Conservation (phyloP, 2,113 vertebrate species). For the Ancistrus triradiatus region DNA sequence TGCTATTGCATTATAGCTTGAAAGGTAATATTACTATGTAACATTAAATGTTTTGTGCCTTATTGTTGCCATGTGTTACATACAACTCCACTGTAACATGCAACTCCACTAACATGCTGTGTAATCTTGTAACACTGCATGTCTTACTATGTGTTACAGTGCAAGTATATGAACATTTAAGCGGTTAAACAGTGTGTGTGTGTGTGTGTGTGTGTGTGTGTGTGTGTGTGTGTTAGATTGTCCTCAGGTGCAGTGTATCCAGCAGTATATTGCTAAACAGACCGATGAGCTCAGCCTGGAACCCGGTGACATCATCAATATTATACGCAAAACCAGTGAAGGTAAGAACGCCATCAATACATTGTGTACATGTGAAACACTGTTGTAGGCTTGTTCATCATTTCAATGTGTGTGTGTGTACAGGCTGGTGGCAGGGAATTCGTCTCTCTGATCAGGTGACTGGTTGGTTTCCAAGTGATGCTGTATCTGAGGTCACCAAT, state of each 20-base stretch:
- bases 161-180: too few relatives aligned
- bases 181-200: too few relatives aligned
- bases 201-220: background rate
- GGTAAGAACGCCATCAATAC: slow-evolving; percentile 59
- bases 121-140: too few relatives aligned
- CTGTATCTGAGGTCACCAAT: slow-evolving; percentile 70
- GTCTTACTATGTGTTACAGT: too few relatives aligned
- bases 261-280: slow-evolving; percentile 56
- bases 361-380: too few relatives aligned
- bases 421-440: slow-evolving; percentile 73
- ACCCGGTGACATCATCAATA: slow-evolving; percentile 57
- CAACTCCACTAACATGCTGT: too few relatives aligned
- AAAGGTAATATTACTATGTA: too few relatives aligned
- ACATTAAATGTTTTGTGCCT: too few relatives aligned
- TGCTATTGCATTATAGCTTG: too few relatives aligned
- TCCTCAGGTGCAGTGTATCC: slow-evolving; percentile 69
- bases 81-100: too few relatives aligned
- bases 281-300: slow-evolving; percentile 62
- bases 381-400: background rate
- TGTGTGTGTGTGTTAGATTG: slow-evolving; percentile 60
- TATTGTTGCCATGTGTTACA: too few relatives aligned
- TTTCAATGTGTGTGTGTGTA: background rate
- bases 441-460: slow-evolving; percentile 55
- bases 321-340: slow-evolving; percentile 66
- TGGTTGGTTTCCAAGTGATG: slow-evolving; percentile 68